Base-by-base conservation (phyloP, 1,140 invertebrate genomes). In the Steinernema feltiae region DNA sequence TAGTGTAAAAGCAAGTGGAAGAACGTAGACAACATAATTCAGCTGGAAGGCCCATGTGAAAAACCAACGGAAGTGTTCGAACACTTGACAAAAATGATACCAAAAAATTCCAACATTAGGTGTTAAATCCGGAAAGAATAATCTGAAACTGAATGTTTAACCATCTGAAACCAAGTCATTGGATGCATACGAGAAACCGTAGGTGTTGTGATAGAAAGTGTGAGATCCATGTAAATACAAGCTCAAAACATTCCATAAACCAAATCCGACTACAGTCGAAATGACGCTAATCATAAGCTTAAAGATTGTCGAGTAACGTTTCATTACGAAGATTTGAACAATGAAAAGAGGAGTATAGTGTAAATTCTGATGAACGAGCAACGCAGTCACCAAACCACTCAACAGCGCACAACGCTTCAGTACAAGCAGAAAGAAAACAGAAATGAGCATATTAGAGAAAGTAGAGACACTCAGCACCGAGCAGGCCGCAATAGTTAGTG, bases 81-180 rank as follows among this genome's bases (percentile, higher is more conserved):
- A 99, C 93, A 99, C 97, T 89, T 99, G 96, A 0, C 94, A 97
- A 85, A 99, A 99, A 87, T 99, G 99, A 87, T 99, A 99, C 97
- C 97, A 99, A 87, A 97, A 99, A 0, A 99, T 88, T 1, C 97
- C 97, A 83, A 97, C 93, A 86, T 98, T 99, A 29, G 97, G 97
- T 79, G 93, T 92, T 69, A 98, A 88, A 88, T 99, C 95, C 29
- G 93, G 93, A 27, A 97, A 93, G 69, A 90, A 83, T 30, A 88
- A 76, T 89, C 82, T 79, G 87, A 86, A 71, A 30, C 70, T 35
- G 73, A 70, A 30, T 69, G n/a, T n/a, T n/a, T n/a, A 90, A 83
- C 29, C 88, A 76, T 89, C 82, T 79, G 87, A 86, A 71, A 30
- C 70, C 35, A 72, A 70, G 27, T 69, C 70, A 24, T 29, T 48